phyloP scores from a whole-genome alignment of 2,113 vertebrate genomes.

The Rhinogobius similis region DNA sequence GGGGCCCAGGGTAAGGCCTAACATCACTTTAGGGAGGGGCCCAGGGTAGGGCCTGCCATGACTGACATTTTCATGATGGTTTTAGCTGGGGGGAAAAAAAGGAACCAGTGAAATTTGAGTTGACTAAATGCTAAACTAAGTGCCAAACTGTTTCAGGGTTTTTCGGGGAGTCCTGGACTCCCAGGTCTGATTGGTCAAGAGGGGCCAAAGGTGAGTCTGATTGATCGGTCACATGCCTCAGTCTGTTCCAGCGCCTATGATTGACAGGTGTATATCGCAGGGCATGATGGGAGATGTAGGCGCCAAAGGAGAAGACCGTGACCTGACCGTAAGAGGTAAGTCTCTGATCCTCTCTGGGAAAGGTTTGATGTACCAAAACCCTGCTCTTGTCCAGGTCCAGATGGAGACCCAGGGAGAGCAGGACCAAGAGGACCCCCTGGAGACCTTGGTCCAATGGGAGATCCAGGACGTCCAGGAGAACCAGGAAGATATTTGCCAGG shows the following conservation, averaged over 20 bases:
- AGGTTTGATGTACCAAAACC: background rate
- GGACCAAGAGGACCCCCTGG: slow-evolving; percentile 56
- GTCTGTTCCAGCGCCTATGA: background rate
- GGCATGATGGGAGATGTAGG: background rate
- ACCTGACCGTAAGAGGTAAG: background rate
- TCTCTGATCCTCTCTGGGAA: background rate
- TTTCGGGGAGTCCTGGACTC: slow-evolving; percentile 59
- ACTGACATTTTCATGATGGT: no score
- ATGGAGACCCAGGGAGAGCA: slow-evolving; percentile 49
- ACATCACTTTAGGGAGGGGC: no score
- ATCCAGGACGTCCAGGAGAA: slow-evolving; percentile 47
- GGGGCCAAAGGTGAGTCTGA: slow-evolving; percentile 64
- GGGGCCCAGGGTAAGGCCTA: no score
- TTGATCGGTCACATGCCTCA: slow-evolving; percentile 2
- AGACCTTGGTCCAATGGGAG: slow-evolving; percentile 60
- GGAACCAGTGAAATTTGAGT: background rate
- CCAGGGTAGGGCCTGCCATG: no score
- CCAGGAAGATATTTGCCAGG: slow-evolving; percentile 50
- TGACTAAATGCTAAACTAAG: background rate
- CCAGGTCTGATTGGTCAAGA: slow-evolving; percentile 73
- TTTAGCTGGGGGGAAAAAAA: no score
- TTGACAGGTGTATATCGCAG: slow-evolving; percentile 1
- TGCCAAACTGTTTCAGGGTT: slow-evolving; percentile 49
- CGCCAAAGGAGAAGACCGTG: background rate
- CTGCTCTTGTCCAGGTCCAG: slow-evolving; percentile 45